Conservation (phyloP, 2,797 vertebrate genomes). For the Coranthus polyacanthus region DNA sequence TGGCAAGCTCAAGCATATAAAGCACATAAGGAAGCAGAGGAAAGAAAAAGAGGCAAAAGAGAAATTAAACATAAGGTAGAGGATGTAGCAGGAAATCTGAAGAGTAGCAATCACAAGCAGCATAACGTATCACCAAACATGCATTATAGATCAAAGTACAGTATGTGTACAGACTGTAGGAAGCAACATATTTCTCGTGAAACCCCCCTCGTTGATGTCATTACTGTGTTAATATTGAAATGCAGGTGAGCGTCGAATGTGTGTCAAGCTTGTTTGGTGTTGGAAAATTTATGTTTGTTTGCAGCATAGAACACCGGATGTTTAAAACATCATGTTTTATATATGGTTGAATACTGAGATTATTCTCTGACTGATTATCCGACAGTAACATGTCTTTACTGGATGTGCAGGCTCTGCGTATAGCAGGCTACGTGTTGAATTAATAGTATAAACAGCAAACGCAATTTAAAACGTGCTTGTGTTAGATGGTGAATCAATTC, state of each 20-base stretch:
- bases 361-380: conserved; percentile 37
- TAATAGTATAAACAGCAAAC: conserved; percentile 16
- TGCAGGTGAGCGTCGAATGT: conserved; percentile 49
- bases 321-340: too few relatives aligned
- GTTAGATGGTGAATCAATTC: conserved; percentile 32
- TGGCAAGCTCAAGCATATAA: too few relatives aligned
- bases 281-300: conserved; percentile 31
- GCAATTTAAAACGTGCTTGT: too few relatives aligned
- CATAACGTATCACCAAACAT: conserved; percentile 63
- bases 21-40: conserved; percentile 12
- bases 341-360: conserved; percentile 22
- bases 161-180: conserved; percentile 51
- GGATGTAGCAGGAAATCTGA: conserved; percentile 35
- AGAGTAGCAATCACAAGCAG: conserved; percentile 58
- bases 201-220: conserved; percentile 42
- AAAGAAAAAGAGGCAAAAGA: conserved; percentile 15
- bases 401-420: neutral
- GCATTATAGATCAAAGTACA: conserved; percentile 78
- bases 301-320: conserved; percentile 28
- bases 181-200: conserved; percentile 43
- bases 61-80: conserved; percentile 29
- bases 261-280: conserved; percentile 19
- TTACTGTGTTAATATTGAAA: conserved; percentile 36
- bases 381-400: conserved; percentile 11
- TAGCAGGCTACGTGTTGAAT: conserved; percentile 8